Evolutionary conservation across 2,113 vertebrate species (phyloP), one percentile per base, ranked within the genome.

Genomic region (Grammomys surdaster): DNA sequence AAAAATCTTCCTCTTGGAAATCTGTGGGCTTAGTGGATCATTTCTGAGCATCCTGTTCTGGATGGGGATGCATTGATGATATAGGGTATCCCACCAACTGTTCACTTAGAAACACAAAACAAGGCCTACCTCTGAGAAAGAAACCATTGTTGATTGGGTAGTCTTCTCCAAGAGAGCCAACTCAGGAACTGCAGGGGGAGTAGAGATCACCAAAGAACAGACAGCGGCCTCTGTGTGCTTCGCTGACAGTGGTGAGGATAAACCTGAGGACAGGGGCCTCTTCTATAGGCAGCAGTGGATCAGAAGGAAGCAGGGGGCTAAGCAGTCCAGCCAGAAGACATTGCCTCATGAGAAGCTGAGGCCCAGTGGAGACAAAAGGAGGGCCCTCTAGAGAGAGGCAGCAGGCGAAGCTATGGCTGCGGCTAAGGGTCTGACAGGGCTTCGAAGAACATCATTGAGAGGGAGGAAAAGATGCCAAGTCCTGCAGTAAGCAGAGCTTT

Each of bases 131-230:
- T 10, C 54, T 20, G 77, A 86, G 56, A 43, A 75, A 46, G 40
- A 14, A 13, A 3, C n/a, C 11, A 12, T 3, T 43, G 7, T 51
- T 56, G 43, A 48, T 31, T 33, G 2, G 2, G 67, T 56, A 7
- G 0, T 17, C 31, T 24, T 58, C 36, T 63, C 77, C 14, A 0
- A n/a, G 58, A 84, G 67, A 48, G 19, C 31, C 5, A 1, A 22
- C 13, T 33, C 7, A 86, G 22, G 78, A 82, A 14, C 48, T 26
- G n/a, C 24, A 60, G 8, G 51, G 93, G 72, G 70, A 33, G 19
- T 46, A 28, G 65, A 70, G n/a, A 13, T 36, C 0, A 0, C 13
- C n/a, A 4, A 40, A 58, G 46, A 31, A 60, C 43, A 89, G 6
- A 46, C 8, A 46, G 69, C 20, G 31, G 54, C 33, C 20, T 82